Conservation (phyloP, 2,888 invertebrate genomes). For the Spialia ferax region DNA sequence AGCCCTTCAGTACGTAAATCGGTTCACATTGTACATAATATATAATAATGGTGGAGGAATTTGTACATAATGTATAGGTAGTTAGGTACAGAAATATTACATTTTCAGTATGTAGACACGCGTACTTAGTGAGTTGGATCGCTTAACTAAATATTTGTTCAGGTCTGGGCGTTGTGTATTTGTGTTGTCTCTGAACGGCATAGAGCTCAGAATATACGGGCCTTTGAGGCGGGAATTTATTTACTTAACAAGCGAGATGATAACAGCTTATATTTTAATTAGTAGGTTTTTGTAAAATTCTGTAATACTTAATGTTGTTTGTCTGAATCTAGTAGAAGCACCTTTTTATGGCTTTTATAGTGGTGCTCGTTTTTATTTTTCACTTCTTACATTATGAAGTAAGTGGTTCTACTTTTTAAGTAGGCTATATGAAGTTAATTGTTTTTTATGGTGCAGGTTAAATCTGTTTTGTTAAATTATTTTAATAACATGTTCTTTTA, state of each 20-base stretch:
- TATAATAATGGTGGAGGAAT: background rate
- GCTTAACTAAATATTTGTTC: slow-evolving; percentile 33
- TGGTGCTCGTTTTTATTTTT: no score
- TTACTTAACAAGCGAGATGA: slow-evolving; percentile 28
- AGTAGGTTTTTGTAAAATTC: slow-evolving; percentile 11
- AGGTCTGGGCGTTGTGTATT: slow-evolving; percentile 30
- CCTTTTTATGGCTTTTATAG: no score
- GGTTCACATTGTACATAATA: slow-evolving; percentile 1
- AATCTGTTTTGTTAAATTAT: no score
- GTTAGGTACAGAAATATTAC: slow-evolving; percentile 14
- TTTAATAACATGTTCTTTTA: background rate
- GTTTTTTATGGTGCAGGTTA: no score
- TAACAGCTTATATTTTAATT: slow-evolving; percentile 28
- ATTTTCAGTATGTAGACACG: slow-evolving; percentile 27
- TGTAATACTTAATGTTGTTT: no score
- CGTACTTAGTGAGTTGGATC: slow-evolving; percentile 18
- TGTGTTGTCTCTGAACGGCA: slow-evolving; percentile 33
- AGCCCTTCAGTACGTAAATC: slow-evolving; percentile 13
- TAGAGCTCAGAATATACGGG: slow-evolving; percentile 29
- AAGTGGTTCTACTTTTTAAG: no score
- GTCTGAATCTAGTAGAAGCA: no score
- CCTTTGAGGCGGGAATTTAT: slow-evolving; percentile 27
- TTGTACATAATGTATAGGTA: slow-evolving; percentile 3
- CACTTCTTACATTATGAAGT: no score
- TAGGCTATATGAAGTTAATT: no score